phyloP scores from a whole-genome alignment of 2,888 invertebrate genomes.

The Ennomos fuscantarius region DNA sequence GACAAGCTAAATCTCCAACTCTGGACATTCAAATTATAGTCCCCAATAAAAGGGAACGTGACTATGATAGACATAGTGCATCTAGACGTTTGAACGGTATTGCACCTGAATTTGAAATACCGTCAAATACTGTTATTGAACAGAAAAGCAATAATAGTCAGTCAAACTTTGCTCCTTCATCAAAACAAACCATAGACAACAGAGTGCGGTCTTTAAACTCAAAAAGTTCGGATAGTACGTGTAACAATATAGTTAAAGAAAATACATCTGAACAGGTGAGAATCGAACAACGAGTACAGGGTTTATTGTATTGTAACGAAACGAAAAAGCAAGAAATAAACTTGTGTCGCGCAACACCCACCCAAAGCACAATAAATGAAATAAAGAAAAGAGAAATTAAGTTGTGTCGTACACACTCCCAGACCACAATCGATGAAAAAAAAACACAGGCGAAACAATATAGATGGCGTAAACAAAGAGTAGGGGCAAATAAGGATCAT shows the following conservation, averaged over 20 bases:
- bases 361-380: too few species aligned
- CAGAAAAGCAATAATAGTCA: background rate
- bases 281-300: too few species aligned
- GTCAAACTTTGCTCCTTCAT: background rate
- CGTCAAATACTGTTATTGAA: background rate
- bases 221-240: background rate
- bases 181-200: background rate
- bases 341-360: background rate
- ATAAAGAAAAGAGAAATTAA: background rate
- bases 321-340: background rate
- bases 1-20: constrained; percentile 17
- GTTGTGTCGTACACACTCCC: background rate
- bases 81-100: background rate
- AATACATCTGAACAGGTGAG: too few species aligned
- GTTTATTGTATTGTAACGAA: background rate
- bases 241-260: too few species aligned
- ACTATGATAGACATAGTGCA: background rate
- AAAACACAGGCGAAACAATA: constrained; percentile 44
- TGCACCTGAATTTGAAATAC: background rate
- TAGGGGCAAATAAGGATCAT: background rate
- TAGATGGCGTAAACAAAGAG: constrained; percentile 55
- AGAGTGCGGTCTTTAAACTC: background rate
- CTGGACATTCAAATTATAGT: constrained; percentile 26
- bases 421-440: constrained; percentile 26
- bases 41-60: constrained; percentile 19